A percentile compares a stretch with the other conserved stretches of the same genome.
These are phyloP conservation scores for Scrobipalpa atriplicella DNA, from an alignment of 2,888 invertebrate genomes.

Conservation along the genomic window DNA sequence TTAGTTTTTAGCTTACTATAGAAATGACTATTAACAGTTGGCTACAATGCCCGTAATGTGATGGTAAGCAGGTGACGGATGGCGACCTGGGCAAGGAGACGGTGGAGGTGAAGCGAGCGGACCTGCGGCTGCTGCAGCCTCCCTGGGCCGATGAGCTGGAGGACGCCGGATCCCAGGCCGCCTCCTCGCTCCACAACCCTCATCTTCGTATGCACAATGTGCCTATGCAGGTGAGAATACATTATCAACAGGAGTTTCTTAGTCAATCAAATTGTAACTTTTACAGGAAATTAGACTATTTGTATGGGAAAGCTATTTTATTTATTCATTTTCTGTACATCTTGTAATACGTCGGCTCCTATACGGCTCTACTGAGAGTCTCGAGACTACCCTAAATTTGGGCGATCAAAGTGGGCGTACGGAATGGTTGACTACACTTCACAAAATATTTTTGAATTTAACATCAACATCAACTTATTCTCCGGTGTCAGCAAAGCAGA, in stretches of 20 bases:
- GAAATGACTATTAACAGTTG: not conserved
- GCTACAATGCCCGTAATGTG: constrained; percentile 21
- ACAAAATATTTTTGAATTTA: too few relatives aligned
- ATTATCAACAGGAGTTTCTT: too few relatives aligned
- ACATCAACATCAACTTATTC: too few relatives aligned
- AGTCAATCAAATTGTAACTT: too few relatives aligned
- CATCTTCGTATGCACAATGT: constrained; percentile 61
- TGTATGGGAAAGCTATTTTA: not conserved
- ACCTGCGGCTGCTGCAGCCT: constrained; percentile 93
- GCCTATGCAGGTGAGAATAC: constrained; percentile 57
- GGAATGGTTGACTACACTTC: too few relatives aligned
- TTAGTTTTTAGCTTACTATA: not conserved
- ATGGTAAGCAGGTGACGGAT: constrained; percentile 82
- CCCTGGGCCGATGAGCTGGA: constrained; percentile 99
- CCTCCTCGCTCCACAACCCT: constrained; percentile 61
- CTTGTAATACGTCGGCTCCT: too few relatives aligned
- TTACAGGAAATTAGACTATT: too few relatives aligned
- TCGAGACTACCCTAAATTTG: too few relatives aligned
- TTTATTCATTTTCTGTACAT: too few relatives aligned
- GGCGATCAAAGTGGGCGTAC: too few relatives aligned
- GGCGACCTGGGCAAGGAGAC: constrained; percentile 66
- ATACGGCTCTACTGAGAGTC: too few relatives aligned
- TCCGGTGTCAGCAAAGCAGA: too few relatives aligned
- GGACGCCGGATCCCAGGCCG: constrained; percentile 78
- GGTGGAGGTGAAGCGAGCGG: constrained; percentile 92